Conservation (phyloP, 2,113 vertebrate species). For the Saccopteryx bilineata region DNA sequence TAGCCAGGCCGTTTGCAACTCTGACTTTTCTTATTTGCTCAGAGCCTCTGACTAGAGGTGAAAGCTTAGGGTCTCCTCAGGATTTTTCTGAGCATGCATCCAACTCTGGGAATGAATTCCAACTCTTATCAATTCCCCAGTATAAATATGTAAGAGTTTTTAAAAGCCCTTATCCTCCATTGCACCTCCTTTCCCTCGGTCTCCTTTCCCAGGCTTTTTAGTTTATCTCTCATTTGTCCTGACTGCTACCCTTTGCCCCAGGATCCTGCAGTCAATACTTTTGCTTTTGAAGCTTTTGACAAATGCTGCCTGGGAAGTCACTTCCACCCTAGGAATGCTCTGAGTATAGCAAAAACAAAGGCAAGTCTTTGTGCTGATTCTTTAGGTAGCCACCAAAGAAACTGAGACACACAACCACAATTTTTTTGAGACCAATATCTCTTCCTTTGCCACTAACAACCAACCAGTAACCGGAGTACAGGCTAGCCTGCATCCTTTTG, state of each 20-base stretch:
- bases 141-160: background rate
- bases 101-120: background rate
- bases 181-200: background rate
- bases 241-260: background rate
- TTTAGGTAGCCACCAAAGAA: background rate
- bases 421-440: background rate
- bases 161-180: background rate
- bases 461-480: background rate
- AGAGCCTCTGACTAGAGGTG: background rate
- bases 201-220: background rate
- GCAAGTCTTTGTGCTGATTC: background rate
- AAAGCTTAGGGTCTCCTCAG: background rate
- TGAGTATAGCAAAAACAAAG: conserved; percentile 45
- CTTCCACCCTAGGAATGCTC: background rate
- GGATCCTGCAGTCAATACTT: background rate
- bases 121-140: background rate
- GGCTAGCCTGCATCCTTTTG: background rate
- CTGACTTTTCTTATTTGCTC: conserved; percentile 20
- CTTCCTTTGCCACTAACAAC: background rate
- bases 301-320: background rate
- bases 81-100: background rate
- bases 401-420: background rate
- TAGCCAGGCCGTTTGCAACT: background rate
- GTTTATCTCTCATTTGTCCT: background rate
- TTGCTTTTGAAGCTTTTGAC: conserved; percentile 38